Percentiles rank a stretch among this genome's conserved stretches.
Evolutionary conservation across 2,113 vertebrate species (phyloP).

Genomic region (Ammodytes dubius): DNA sequence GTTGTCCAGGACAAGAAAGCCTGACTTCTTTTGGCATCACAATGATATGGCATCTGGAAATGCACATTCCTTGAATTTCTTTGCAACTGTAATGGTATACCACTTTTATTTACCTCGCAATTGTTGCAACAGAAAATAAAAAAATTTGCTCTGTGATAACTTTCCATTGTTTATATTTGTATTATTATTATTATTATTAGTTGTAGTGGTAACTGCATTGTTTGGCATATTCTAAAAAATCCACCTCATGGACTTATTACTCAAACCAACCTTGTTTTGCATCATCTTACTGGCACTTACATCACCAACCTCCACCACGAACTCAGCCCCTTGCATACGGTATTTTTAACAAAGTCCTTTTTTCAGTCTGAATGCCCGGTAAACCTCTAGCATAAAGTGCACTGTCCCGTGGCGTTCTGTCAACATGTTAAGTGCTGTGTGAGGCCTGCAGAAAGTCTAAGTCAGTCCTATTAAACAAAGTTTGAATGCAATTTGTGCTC

Average conservation of each 20-base stretch:
- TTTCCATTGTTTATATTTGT: not conserved
- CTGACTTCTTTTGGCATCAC: not conserved
- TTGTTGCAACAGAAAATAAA: not conserved
- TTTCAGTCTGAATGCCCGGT: not conserved
- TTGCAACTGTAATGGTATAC: not conserved
- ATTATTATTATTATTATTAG: not conserved
- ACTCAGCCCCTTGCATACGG: not conserved
- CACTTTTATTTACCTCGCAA: not conserved
- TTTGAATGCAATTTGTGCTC: constrained; percentile 26
- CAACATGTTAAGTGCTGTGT: constrained; percentile 12
- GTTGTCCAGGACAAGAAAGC: not conserved
- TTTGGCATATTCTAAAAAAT: not conserved
- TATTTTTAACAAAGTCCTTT: not conserved
- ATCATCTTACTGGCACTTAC: not conserved
- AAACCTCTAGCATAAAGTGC: not conserved
- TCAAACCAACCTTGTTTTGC: not conserved
- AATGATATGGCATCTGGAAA: not conserved
- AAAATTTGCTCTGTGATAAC: not conserved
- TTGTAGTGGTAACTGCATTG: not conserved
- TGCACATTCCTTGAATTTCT: not conserved
- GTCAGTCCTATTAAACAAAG: constrained; percentile 17
- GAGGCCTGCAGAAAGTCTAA: constrained; percentile 1
- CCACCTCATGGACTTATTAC: not conserved
- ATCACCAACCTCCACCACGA: not conserved
- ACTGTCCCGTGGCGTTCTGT: not conserved